phyloP scores from a whole-genome alignment of 1,140 invertebrate species.

The Cyrtorhinus lividipennis region DNA sequence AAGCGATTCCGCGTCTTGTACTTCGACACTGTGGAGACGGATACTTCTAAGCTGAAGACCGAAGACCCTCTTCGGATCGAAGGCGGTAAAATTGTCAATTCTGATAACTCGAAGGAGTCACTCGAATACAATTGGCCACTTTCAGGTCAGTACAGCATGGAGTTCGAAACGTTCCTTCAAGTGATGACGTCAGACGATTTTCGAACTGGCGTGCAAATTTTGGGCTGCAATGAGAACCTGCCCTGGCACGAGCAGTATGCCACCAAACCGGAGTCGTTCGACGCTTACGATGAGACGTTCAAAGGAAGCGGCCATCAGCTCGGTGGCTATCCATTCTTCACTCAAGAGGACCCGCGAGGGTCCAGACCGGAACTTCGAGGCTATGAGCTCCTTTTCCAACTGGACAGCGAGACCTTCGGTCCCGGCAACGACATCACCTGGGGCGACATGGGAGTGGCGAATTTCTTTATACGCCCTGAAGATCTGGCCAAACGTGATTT shows the following conservation, averaged over 20 bases:
- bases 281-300: not conserved
- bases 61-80: not conserved
- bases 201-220: not conserved
- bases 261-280: not conserved
- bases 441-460: constrained; percentile 2
- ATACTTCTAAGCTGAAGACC: not conserved
- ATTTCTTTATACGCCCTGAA: not conserved
- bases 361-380: not conserved
- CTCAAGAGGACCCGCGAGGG: not conserved
- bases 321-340: not conserved
- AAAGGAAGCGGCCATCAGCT: constrained; percentile 1
- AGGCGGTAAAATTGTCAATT: not conserved
- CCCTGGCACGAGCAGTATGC: constrained; percentile 3
- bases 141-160: not conserved
- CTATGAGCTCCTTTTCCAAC: not conserved
- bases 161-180: not conserved
- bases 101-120: not conserved
- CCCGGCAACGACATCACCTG: not conserved
- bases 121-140: not conserved
- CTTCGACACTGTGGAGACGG: not conserved
- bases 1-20: not conserved
- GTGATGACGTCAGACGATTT: not conserved
- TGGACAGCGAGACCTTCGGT: not conserved
- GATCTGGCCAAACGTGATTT: not conserved
- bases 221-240: not conserved